Conservation (phyloP, 1,140 invertebrate genomes). For the Ridgeia piscesae region DNA sequence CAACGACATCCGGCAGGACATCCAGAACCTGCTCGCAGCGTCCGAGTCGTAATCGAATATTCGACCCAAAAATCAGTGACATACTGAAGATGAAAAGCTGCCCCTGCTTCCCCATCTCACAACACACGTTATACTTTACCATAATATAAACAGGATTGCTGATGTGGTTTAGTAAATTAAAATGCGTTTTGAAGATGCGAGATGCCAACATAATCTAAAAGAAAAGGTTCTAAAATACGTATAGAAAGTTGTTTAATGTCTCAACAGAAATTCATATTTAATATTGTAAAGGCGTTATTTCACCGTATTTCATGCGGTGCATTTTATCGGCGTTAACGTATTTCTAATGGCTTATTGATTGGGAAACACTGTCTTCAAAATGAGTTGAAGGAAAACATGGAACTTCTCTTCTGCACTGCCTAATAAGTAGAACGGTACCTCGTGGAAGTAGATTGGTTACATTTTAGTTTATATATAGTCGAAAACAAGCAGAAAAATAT, state of each 20-base stretch:
- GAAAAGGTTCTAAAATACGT: not conserved
- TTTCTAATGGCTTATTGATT: not conserved
- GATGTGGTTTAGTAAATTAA: too few relatives aligned
- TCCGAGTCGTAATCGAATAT: not conserved
- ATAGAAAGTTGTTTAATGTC: not conserved
- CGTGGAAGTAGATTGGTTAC: not conserved
- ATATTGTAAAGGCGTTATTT: not conserved
- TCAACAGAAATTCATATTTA: not conserved
- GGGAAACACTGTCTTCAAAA: not conserved
- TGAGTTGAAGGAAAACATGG: not conserved
- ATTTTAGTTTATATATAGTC: not conserved
- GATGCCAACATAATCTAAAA: not conserved
- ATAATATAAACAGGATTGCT: not conserved
- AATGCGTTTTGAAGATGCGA: not conserved
- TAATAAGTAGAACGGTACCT: not conserved
- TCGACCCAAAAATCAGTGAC: not conserved
- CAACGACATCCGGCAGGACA: slow-evolving; percentile 16
- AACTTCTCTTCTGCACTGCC: not conserved
- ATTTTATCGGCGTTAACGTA: not conserved
- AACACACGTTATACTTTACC: not conserved
- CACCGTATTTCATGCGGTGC: not conserved
- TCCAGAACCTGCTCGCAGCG: slow-evolving; percentile 21
- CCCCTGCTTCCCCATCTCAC: not conserved
- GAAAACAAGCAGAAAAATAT: not conserved
- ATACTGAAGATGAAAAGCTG: not conserved